Conservation (phyloP, 2,113 vertebrate species). For the Vidua chalybeata region DNA sequence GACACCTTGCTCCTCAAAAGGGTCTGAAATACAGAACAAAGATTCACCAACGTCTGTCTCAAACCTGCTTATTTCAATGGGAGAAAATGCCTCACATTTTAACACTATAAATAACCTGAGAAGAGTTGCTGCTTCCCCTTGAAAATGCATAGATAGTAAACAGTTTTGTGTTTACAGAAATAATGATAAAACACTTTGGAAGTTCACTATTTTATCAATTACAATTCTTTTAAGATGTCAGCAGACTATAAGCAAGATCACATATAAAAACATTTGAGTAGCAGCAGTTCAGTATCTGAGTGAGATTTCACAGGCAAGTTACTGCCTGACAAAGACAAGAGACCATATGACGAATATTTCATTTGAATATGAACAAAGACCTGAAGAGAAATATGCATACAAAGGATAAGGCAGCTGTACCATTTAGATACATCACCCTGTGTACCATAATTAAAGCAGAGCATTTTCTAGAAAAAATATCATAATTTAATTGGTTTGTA, state of each 20-base stretch:
- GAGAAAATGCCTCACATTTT: background rate
- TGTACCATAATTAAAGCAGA: background rate
- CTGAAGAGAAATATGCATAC: background rate
- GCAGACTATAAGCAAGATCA: background rate
- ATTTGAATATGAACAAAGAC: background rate
- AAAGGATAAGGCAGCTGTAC: background rate
- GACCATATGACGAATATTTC: background rate
- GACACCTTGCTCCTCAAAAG: background rate
- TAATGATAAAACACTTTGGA: background rate
- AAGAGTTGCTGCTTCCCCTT: background rate
- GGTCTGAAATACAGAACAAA: background rate
- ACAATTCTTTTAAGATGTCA: background rate
- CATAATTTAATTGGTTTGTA: conserved; percentile 1
- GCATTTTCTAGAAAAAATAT: background rate
- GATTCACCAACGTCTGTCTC: background rate
- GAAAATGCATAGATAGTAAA: background rate
- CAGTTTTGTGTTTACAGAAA: background rate
- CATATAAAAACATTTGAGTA: background rate
- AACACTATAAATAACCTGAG: background rate
- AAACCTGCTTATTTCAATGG: background rate
- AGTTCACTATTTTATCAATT: background rate
- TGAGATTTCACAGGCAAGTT: background rate
- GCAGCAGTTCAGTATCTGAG: background rate
- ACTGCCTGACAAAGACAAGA: background rate
- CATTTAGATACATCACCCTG: background rate